Base-by-base conservation (phyloP, 2,113 vertebrate genomes). In the Pelecanus crispus region DNA sequence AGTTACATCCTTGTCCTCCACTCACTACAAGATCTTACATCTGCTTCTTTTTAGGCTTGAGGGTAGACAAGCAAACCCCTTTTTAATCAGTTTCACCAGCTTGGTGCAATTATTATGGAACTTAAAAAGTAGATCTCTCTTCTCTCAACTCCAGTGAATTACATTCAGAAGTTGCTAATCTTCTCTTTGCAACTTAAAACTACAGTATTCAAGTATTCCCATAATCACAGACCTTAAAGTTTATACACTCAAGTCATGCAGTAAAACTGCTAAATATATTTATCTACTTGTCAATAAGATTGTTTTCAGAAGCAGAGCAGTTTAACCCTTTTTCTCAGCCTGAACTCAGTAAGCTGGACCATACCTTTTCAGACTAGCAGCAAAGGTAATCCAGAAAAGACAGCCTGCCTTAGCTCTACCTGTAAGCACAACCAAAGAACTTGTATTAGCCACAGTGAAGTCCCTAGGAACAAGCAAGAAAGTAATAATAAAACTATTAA, bases 41-140 rank as follows among this genome's bases (percentile, higher is more conserved):
- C 71, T 32, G 10, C 58, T 65, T 40, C 65, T 32, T 89, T 91
- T 94, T n/a, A 92, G 47, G 56, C 62, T 88, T 68, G 65, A 81
- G 47, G 47, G 40, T 45, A 71, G 77, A 86, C 52, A 93, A 92
- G 77, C 52, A 88, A 93, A 47, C 16, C 8, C 38, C 9, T 67
- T 92, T 80, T 77, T 12, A 72, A 79, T 84, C 77, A 32, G 21
- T 86, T 90, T 87, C 73, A 89, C 28, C 49, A 94, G 70, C 66
- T 92, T 73, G 80, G 28, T 79, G 77, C 53, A 94, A 89, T 92
- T 92, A 71, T 62, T 68, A 91, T n/a, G 36, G 61, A 81, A 97
- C 94, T 49, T 40, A 34, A 82, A 78, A 81, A 91, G 68, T 29
- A 62, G 28, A 34, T 61, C 34, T 81, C n/a, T 70, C 58, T 63